Evolutionary conservation across 2,113 vertebrate species (phyloP).

Genomic region (Cinclus mexicanus): DNA sequence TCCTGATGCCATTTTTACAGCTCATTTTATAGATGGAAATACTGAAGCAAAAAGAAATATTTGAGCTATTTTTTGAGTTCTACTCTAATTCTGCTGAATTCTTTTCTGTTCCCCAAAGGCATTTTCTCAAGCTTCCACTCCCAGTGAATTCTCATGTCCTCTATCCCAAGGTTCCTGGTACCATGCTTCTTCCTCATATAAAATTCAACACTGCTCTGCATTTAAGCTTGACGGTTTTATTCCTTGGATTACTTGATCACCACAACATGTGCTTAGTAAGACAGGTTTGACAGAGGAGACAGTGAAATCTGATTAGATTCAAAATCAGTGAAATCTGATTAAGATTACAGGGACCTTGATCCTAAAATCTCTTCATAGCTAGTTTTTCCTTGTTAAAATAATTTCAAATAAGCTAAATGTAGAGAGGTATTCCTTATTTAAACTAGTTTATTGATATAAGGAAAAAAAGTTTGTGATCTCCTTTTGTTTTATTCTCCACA

Average conservation of each 20-base stretch:
- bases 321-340: background rate
- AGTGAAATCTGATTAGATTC: background rate
- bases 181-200: background rate
- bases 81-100: background rate
- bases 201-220: background rate
- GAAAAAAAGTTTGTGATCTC: background rate
- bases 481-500: background rate
- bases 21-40: background rate
- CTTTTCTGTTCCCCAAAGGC: background rate
- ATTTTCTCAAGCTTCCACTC: background rate
- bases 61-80: background rate
- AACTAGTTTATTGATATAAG: background rate
- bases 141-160: background rate
- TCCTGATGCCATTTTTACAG: slow-evolving; percentile 16
- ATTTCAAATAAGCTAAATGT: background rate
- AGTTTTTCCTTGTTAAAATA: background rate
- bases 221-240: background rate
- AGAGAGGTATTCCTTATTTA: background rate
- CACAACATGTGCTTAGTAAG: background rate
- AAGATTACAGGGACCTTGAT: background rate
- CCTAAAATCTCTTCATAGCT: background rate
- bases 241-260: background rate
- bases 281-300: background rate
- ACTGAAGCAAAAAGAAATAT: background rate
- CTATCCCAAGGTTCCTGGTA: background rate